Evolutionary conservation across 2,888 invertebrate species (phyloP).

Genomic region (Micoletzkya japonica): DNA sequence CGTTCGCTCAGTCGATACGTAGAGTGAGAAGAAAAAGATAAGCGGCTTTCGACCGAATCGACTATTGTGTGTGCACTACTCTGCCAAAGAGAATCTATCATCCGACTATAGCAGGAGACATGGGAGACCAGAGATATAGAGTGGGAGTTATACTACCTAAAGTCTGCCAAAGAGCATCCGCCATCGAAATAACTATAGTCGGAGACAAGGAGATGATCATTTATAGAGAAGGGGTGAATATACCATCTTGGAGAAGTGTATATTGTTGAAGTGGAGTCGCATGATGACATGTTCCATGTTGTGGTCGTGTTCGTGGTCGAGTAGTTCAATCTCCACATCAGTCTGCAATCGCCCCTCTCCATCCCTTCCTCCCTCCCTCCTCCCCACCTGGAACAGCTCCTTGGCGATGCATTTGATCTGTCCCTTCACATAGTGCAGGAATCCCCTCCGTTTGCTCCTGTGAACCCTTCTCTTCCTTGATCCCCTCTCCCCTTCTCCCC

Average conservation of each 20-base stretch:
- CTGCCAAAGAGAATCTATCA: neutral
- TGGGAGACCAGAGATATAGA: neutral
- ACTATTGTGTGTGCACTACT: conserved; percentile 11
- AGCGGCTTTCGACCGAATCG: conserved; percentile 25
- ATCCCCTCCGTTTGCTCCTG: conserved; percentile 84
- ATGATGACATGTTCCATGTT: conserved; percentile 92
- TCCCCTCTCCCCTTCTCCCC: neutral
- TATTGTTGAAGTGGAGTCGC: conserved; percentile 89
- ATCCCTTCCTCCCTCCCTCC: neutral
- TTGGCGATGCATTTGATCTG: conserved; percentile 57
- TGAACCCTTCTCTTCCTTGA: conserved; percentile 33
- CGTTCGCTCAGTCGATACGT: conserved; percentile 23
- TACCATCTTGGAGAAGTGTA: conserved; percentile 66
- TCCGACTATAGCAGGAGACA: neutral
- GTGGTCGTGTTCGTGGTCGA: conserved; percentile 82
- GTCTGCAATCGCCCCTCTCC: neutral
- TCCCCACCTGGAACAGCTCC: conserved; percentile 81
- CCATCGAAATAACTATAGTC: too few species aligned
- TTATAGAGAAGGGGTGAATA: neutral
- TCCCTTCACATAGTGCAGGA: conserved; percentile 91
- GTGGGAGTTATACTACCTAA: neutral
- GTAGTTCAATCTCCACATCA: conserved; percentile 81
- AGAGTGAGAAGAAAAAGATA: conserved; percentile 20
- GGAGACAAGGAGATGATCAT: too few species aligned
- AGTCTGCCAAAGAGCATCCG: too few species aligned